These are phyloP conservation scores for Drosophila macrospina DNA, from an alignment of 2,888 invertebrate species.

Conservation along the genomic window DNA sequence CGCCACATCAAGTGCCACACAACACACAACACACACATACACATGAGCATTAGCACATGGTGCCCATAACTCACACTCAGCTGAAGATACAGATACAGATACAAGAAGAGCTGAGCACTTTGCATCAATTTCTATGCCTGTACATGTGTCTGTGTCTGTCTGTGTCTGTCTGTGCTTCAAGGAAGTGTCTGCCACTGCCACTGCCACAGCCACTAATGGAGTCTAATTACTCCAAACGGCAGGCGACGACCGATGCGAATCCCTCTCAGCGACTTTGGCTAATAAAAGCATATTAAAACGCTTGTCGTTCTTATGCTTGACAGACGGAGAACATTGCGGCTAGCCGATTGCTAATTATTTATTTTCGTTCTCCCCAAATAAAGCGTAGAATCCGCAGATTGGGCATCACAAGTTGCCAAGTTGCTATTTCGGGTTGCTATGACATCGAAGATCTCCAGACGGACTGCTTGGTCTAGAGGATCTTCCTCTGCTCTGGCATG, in stretches of 20 bases:
- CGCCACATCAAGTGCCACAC: constrained; percentile 50
- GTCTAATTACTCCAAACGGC: constrained; percentile 73
- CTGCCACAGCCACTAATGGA: constrained; percentile 71
- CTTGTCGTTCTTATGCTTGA: constrained; percentile 52
- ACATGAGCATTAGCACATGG: constrained; percentile 49
- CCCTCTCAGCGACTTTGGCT: constrained; percentile 48
- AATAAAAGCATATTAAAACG: constrained; percentile 75
- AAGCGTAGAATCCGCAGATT: constrained; percentile 25
- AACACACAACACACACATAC: constrained; percentile 21
- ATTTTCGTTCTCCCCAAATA: constrained; percentile 51
- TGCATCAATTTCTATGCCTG: constrained; percentile 57
- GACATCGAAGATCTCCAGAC: constrained; percentile 27
- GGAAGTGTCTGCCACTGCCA: constrained; percentile 42
- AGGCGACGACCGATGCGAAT: constrained; percentile 54
- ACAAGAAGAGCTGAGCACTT: constrained; percentile 52
- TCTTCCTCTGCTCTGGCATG: background rate
- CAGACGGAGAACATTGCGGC: constrained; percentile 50
- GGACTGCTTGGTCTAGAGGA: background rate
- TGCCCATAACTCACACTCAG: no score
- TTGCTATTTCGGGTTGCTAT: constrained; percentile 28
- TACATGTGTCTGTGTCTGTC: constrained; percentile 26
- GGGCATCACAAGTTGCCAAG: constrained; percentile 8
- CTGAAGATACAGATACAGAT: constrained; percentile 21
- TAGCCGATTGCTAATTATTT: constrained; percentile 56
- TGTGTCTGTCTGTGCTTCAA: constrained; percentile 35